These are phyloP conservation scores for Drosophila lacteicornis DNA, from an alignment of 1,140 invertebrate species.

Conservation along the genomic window DNA sequence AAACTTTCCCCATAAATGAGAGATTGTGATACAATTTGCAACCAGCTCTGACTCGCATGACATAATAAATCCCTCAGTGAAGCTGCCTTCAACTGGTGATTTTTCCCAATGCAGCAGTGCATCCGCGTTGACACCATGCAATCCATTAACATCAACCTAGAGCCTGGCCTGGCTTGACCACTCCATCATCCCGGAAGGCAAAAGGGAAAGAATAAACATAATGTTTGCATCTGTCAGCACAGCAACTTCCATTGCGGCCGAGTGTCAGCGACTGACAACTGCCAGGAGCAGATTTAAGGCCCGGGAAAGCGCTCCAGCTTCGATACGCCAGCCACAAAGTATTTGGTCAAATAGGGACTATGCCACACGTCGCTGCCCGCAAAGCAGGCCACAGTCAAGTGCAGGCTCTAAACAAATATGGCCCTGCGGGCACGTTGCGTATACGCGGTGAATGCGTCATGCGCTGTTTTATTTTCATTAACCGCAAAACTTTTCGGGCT, in stretches of 20 bases:
- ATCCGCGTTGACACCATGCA: slow-evolving; percentile 1
- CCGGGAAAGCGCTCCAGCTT: not conserved
- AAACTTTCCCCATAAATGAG: not conserved
- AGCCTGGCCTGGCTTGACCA: slow-evolving; percentile 4
- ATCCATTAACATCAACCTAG: slow-evolving; percentile 15
- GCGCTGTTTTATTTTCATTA: slow-evolving; percentile 63
- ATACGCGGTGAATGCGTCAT: slow-evolving; percentile 31
- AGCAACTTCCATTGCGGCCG: slow-evolving; percentile 6
- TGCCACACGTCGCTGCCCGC: not conserved
- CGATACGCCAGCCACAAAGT: slow-evolving; percentile 45
- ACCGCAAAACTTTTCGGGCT: slow-evolving; percentile 60
- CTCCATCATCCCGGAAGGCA: slow-evolving; percentile 12
- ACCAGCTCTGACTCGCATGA: not conserved
- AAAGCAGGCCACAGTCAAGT: slow-evolving; percentile 46
- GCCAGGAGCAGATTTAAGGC: slow-evolving; percentile 28
- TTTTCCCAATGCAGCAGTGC: slow-evolving; percentile 4
- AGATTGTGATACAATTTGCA: not conserved
- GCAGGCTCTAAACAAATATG: slow-evolving; percentile 56
- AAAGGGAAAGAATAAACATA: slow-evolving; percentile 9
- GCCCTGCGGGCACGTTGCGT: slow-evolving; percentile 61
- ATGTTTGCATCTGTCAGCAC: slow-evolving; percentile 32
- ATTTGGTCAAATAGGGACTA: slow-evolving; percentile 42
- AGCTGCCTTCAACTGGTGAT: slow-evolving; percentile 1
- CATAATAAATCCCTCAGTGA: slow-evolving; percentile 5
- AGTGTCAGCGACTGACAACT: slow-evolving; percentile 17